These are phyloP conservation scores for Unio pictorum DNA, from an alignment of 2,888 invertebrate genomes.

Conservation along the genomic window DNA sequence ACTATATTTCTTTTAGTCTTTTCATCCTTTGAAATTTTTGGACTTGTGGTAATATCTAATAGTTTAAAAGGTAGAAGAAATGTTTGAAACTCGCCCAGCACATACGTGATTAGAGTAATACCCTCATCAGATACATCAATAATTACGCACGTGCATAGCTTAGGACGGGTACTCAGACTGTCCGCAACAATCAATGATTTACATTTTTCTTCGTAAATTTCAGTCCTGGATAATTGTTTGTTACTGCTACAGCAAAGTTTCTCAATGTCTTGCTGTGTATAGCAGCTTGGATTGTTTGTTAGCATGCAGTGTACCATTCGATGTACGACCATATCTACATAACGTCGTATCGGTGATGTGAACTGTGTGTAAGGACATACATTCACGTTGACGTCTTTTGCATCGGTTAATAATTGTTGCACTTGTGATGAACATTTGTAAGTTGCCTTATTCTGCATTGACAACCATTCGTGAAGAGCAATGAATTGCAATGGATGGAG, in stretches of 20 bases:
- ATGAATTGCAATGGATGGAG: slow-evolving; percentile 16
- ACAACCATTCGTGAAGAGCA: slow-evolving; percentile 20
- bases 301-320: slow-evolving; percentile 32
- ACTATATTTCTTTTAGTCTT: slow-evolving; percentile 1
- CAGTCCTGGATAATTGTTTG: slow-evolving; percentile 16
- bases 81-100: slow-evolving; percentile 11
- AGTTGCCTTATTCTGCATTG: slow-evolving; percentile 14
- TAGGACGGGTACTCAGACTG: slow-evolving; percentile 17
- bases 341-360: slow-evolving; percentile 29
- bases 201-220: slow-evolving; percentile 25
- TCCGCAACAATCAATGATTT: slow-evolving; percentile 17
- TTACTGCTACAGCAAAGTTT: slow-evolving; percentile 23
- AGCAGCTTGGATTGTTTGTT: slow-evolving; percentile 9
- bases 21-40: slow-evolving; percentile 9
- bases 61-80: slow-evolving; percentile 23
- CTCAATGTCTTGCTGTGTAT: slow-evolving; percentile 18
- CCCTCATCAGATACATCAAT: slow-evolving; percentile 21
- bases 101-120: slow-evolving; percentile 19
- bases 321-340: slow-evolving; percentile 25
- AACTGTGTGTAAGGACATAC: slow-evolving; percentile 21
- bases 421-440: slow-evolving; percentile 16
- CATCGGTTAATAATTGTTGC: background rate
- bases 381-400: slow-evolving; percentile 23
- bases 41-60: slow-evolving; percentile 12
- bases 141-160: slow-evolving; percentile 18